Evolutionary conservation across 1,140 invertebrate genomes (phyloP), one percentile per base, ranked within the genome.

Genomic region (Chrysomallon squamiferum): DNA sequence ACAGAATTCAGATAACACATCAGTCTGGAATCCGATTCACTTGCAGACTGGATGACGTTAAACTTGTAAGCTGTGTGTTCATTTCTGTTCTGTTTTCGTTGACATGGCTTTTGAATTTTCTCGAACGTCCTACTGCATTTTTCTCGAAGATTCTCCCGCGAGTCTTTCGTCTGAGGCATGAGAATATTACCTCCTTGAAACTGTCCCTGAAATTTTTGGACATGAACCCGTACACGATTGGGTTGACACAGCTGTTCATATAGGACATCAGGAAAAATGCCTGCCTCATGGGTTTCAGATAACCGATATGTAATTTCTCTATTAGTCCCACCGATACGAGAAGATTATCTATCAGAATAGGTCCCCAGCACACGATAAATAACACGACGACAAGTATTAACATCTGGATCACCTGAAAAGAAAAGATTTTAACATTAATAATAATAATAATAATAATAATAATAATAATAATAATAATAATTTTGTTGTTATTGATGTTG

Each of bases 181-280:
- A 50, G 43, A 62, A 65, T 5, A 72, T 62, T 7, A 66, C 65
- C 77, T 85, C 74, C 29, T 84, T 80, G 75, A 90, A 90, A 33
- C 90, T 90, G 68, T 91, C 56, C n/a, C 92, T 84, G 84, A 93
- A 93, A 83, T 91, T 92, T 73, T 90, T 90, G 3, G 92, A 93
- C 90, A 93, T 92, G 82, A 93, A 93, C 29, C 91, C 92, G 78
- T 93, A 93, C 9, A 93, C 88, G 49, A 93, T 88, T 9, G 92
- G 92, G 84, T 93, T 93, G 65, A 93, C 88, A 75, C 91, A 93
- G 79, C 91, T 89, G 87, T 84, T 85, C 41, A 77, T 63, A 70
- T 85, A 84, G 5, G 80, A 77, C 64, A 85, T 91, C 63, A 91
- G 89, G 68, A 89, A 88, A 72, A 92, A 91, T 15, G 87, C 81